These are phyloP conservation scores for Aptenodytes patagonicus DNA, from an alignment of 2,113 vertebrate genomes.

Conservation along the genomic window DNA sequence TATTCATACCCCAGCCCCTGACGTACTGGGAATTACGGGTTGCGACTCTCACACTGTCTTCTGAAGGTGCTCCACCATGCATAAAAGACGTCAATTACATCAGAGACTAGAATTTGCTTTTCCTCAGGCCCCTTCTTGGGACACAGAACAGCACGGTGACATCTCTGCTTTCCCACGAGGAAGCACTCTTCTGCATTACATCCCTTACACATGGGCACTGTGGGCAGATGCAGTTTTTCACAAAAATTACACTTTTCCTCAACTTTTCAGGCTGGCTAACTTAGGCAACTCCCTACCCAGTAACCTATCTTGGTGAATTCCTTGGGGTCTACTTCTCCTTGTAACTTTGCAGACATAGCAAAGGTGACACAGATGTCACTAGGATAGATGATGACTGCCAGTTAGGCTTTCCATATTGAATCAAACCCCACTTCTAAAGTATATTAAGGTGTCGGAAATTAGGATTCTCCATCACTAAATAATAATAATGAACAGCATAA, in stretches of 20 bases:
- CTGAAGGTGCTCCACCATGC: background rate
- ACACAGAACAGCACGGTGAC: background rate
- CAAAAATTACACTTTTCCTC: background rate
- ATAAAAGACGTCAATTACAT: background rate
- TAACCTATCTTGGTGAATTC: background rate
- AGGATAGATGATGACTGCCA: background rate
- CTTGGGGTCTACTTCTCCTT: background rate
- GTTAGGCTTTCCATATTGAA: background rate
- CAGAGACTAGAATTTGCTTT: background rate
- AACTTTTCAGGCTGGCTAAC: background rate
- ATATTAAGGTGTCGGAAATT: background rate
- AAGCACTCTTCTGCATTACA: background rate
- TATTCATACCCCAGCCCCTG: background rate
- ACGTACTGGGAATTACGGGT: fast-evolving
- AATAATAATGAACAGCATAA: background rate
- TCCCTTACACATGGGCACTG: background rate
- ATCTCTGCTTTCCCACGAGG: background rate
- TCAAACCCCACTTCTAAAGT: background rate
- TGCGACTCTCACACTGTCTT: background rate
- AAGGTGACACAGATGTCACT: background rate
- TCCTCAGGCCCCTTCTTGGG: background rate
- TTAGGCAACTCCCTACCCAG: background rate
- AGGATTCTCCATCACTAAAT: background rate
- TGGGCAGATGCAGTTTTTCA: background rate
- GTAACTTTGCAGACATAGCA: background rate